Conservation (phyloP, 2,797 vertebrate genomes). For the Natrix natrix region DNA sequence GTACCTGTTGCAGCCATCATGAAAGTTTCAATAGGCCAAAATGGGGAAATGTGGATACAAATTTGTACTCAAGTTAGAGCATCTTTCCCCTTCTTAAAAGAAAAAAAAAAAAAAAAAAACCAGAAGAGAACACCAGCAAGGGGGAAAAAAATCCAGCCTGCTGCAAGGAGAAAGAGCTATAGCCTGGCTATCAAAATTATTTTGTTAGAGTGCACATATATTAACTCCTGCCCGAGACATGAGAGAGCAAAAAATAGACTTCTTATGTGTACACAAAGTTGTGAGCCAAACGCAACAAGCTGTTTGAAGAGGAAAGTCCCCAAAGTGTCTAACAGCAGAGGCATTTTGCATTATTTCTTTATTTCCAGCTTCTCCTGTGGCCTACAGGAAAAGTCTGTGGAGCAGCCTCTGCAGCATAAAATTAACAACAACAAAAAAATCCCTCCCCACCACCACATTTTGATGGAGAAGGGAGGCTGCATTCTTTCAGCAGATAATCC, state of each 20-base stretch:
- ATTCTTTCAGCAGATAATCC: not conserved
- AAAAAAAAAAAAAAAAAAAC: not conserved
- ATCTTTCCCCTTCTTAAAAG: not conserved
- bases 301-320: not conserved
- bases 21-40: conserved; percentile 18
- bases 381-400: not conserved
- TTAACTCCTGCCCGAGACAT: not conserved
- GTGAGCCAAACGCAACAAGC: not conserved
- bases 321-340: not conserved
- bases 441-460: no score
- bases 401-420: not conserved
- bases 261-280: not conserved
- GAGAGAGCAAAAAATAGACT: not conserved
- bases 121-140: not conserved
- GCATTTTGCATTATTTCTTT: not conserved
- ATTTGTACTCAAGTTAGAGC: not conserved
- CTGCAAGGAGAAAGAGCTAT: not conserved
- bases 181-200: not conserved
- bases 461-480: not conserved
- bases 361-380: not conserved
- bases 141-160: not conserved
- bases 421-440: not conserved
- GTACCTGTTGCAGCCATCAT: not conserved
- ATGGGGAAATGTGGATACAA: not conserved
- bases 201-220: not conserved